These are phyloP conservation scores for Lithophane socia DNA, from an alignment of 2,888 invertebrate species.

Conservation along the genomic window DNA sequence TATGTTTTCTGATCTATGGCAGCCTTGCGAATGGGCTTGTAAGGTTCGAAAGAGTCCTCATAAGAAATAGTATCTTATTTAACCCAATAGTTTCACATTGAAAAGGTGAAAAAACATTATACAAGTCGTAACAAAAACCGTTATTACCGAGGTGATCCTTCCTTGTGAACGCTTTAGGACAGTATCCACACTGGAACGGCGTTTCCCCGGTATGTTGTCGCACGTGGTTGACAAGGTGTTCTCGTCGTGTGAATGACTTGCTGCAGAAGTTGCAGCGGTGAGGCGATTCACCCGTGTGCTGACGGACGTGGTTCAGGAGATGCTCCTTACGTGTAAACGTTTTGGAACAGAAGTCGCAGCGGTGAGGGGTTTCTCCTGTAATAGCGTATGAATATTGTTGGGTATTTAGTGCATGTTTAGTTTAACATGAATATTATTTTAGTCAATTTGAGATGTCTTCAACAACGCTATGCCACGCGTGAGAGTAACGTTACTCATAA, in stretches of 20 bases:
- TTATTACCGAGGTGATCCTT: constrained; percentile 93
- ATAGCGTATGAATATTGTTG: constrained; percentile 14
- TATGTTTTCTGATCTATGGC: background rate
- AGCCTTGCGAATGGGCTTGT: background rate
- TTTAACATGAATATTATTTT: background rate
- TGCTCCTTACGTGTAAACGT: constrained; percentile 95
- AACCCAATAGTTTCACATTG: too few relatives aligned
- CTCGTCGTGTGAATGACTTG: constrained; percentile 96
- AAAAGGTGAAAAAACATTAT: background rate
- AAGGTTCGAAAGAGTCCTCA: background rate
- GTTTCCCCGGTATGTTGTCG: constrained; percentile 95
- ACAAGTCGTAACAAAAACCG: background rate
- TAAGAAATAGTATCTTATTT: too few relatives aligned
- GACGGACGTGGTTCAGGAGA: constrained; percentile 94
- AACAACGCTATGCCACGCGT: background rate
- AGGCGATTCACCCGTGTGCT: constrained; percentile 95
- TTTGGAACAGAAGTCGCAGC: constrained; percentile 95
- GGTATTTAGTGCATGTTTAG: background rate
- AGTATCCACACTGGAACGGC: constrained; percentile 95
- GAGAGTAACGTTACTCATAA: background rate
- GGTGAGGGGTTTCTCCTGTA: constrained; percentile 93
- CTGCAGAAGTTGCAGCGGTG: constrained; percentile 96
- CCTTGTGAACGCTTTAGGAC: constrained; percentile 96
- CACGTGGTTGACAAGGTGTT: constrained; percentile 96
- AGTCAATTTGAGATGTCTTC: background rate